Base-by-base conservation (phyloP, 2,113 vertebrate species). In the Urocynchramus pylzowi region DNA sequence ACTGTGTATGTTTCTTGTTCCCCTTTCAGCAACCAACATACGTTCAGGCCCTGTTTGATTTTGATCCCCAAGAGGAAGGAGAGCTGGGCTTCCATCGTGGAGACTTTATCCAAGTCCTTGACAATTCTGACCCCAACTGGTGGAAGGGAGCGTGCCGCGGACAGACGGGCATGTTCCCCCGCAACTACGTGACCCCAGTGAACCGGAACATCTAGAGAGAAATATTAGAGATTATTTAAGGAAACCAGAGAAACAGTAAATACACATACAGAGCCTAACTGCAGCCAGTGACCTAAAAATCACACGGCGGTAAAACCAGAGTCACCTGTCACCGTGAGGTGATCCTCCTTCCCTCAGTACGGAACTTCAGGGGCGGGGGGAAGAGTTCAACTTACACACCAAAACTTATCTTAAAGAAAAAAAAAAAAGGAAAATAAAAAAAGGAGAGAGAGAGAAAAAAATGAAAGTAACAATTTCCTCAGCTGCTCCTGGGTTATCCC, bases 101-200 rank as follows among this genome's bases (percentile, higher is more conserved):
- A 91, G 99, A 99, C 97, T 99, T 99, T 98, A 99, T 99, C 98
- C 99, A 99, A 92, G 99, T 99, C 97, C 98, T 99, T 97, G 99
- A 99, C 98, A 99, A 99, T 98, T 99, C 99, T 53, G 99, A 99
- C 97, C 99, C 99, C 98, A 99, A 99, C 98, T 99, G 99, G 99
- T 99, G 99, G 99, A 99, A 99, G 95, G 99, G 99, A 91, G 99
- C 98, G 54, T 99, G 99, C 98, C 99, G 99, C 7, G 98, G 99
- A 96, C 99, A 99, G 94, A 99, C 99, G 77, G 99, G 99, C 98
- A 99, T 99, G 99, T 99, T 99, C 97, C 99, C 99, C 41, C 99
- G 99, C 98, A 99, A 99, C 97, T 99, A 99, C 19, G 99, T 99
- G 98, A 99, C 99, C 89, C 99, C 99, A 1, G 99, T 99, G 97